Evolutionary conservation across 2,888 invertebrate genomes (phyloP), one percentile per base, ranked within the genome.

Genomic region (Catocala sponsa): DNA sequence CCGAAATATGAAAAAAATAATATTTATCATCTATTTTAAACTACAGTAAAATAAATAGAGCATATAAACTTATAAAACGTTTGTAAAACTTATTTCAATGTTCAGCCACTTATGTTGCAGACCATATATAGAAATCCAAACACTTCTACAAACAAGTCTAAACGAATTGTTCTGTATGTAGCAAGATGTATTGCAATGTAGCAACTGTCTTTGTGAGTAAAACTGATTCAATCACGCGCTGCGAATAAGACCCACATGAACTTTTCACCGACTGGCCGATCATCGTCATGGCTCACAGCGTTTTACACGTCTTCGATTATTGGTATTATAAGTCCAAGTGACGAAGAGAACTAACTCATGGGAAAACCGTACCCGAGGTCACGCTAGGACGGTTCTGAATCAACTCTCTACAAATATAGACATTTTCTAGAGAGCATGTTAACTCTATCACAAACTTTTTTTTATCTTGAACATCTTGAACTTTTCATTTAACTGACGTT

Each of bases 261-360:
- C 53, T 43, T 43, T 53, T 12, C 12, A 53, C 42, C 43, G 12
- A 53, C 7, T 43, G 53, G 43, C 43, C 9, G 53, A 43, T 32
- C 32, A 32, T 43, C 32, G 53, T 32, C 43, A 53, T 32, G 53
- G n/a, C 43, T 53, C 43, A 43, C n/a, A 32, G 32, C 2, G 6
- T 43, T 53, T 53, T 25, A 43, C 43, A 53, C 25, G 10, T 43
- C 53, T 43, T 32, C 32, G 43, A 32, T 53, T 43, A 53, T 53
- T 11, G 32, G 25, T 53, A 32, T 25, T 53, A 43, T 42, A 53
- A 53, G 12, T 43, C 53, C 53, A 53, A 53, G 53, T 32, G 32
- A 25, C 42, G 2, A 11, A 41, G 6, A 11, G 32, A 38, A 44
- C 10, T 33, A 38, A 44, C 10, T 33, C 6, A 33, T 4, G 25